A percentile compares a stretch with the other conserved stretches of the same genome.
Evolutionary conservation across 1,140 invertebrate genomes (phyloP).

Genomic region (Gerris buenoi): DNA sequence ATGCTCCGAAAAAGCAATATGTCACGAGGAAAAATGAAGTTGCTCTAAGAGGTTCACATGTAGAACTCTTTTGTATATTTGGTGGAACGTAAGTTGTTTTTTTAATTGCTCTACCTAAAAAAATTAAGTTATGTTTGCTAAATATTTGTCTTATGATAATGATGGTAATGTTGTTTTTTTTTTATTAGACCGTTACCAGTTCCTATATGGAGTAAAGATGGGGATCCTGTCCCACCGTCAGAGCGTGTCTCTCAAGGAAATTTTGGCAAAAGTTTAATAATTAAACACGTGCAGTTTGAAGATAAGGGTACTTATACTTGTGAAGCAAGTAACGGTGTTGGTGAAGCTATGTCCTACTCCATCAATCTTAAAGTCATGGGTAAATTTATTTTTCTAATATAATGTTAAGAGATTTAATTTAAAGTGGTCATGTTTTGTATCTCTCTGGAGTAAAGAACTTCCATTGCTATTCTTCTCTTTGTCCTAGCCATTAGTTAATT

Average conservation of each 20-base stretch:
- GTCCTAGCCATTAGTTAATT: too few species aligned
- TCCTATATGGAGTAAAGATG: conserved; percentile 72
- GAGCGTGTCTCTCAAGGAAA: conserved; percentile 68
- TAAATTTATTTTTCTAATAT: conserved; percentile 25
- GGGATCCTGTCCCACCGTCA: conserved; percentile 42
- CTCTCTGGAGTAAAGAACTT: too few species aligned
- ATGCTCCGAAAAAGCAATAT: conserved; percentile 62
- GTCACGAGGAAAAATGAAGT: conserved; percentile 71
- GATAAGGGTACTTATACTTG: conserved; percentile 80
- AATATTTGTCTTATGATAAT: too few species aligned
- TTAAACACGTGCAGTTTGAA: conserved; percentile 67
- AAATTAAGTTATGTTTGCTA: too few species aligned
- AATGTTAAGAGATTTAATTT: background rate
- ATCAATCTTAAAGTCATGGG: conserved; percentile 64
- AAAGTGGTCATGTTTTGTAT: too few species aligned
- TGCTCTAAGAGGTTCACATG: conserved; percentile 60
- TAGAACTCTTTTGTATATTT: conserved; percentile 75
- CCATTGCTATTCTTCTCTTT: too few species aligned
- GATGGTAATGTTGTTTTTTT: too few species aligned
- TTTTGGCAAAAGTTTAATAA: conserved; percentile 82
- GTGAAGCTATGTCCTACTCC: conserved; percentile 63
- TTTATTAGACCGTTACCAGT: conserved; percentile 50
- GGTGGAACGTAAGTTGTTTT: conserved; percentile 62
- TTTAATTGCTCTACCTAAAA: conserved; percentile 3
- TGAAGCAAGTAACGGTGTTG: conserved; percentile 79